These are phyloP conservation scores for Lucilia cuprina DNA, from an alignment of 1,140 invertebrate genomes.

Conservation along the genomic window DNA sequence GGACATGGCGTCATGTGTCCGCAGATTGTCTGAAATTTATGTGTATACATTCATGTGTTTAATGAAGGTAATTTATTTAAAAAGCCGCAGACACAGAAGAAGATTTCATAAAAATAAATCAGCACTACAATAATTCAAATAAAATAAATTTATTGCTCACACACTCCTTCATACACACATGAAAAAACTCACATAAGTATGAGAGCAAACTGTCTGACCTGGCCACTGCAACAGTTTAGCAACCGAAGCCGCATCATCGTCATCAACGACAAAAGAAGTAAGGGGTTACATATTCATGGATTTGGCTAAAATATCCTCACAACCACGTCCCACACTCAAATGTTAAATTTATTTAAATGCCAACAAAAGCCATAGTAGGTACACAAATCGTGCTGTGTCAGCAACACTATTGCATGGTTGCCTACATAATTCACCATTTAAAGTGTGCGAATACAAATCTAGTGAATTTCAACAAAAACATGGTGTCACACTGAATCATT, in stretches of 20 bases:
- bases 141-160: constrained; percentile 28
- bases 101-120: constrained; percentile 30
- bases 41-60: constrained; percentile 10
- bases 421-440: constrained; percentile 34
- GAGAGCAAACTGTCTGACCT: not conserved
- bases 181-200: not conserved
- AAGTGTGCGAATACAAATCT: not conserved
- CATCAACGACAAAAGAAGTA: not conserved
- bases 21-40: constrained; percentile 15
- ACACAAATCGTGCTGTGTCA: constrained; percentile 28
- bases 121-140: constrained; percentile 33
- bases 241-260: not conserved
- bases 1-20: not conserved
- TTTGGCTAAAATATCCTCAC: too few species aligned
- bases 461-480: not conserved
- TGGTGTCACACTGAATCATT: not conserved
- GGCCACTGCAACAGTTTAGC: constrained; percentile 21
- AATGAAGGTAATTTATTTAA: constrained; percentile 35
- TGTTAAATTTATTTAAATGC: constrained; percentile 31
- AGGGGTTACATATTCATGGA: not conserved
- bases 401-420: constrained; percentile 18
- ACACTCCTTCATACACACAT: not conserved
- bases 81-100: constrained; percentile 28
- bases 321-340: not conserved
- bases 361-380: constrained; percentile 21